These are phyloP conservation scores for Ophion obscuratus DNA, from an alignment of 2,888 invertebrate species.

Conservation along the genomic window DNA sequence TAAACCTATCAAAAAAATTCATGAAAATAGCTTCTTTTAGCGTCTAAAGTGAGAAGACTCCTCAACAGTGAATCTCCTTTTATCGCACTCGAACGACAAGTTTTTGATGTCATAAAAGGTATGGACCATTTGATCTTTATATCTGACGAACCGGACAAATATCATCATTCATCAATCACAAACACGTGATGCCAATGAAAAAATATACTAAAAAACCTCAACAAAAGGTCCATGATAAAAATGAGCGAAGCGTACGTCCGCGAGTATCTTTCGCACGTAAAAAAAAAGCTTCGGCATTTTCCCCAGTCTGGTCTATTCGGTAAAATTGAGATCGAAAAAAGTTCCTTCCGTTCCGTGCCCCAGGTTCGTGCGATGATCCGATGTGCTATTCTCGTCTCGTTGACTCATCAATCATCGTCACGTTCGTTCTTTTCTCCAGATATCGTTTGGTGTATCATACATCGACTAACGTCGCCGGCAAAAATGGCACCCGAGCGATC, in stretches of 20 bases:
- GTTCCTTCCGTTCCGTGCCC: constrained; percentile 21
- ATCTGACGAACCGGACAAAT: neutral
- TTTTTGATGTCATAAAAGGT: too few species aligned
- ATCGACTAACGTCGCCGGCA: neutral
- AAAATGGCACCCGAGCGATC: neutral
- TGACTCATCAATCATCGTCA: constrained; percentile 65
- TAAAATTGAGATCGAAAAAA: constrained; percentile 43
- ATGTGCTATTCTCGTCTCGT: constrained; percentile 34
- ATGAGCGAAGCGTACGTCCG: neutral
- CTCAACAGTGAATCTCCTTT: too few species aligned
- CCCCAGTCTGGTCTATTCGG: constrained; percentile 9
- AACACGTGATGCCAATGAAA: neutral
- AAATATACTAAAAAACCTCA: neutral
- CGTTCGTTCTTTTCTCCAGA: constrained; percentile 33
- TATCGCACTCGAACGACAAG: too few species aligned
- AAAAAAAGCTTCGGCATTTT: neutral
- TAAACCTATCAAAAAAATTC: too few species aligned
- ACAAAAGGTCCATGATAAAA: neutral
- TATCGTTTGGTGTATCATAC: neutral
- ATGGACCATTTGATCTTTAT: neutral
- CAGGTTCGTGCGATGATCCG: neutral
- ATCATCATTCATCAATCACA: neutral
- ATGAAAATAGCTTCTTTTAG: too few species aligned
- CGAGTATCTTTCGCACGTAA: neutral
- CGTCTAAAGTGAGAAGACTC: too few species aligned